Evolutionary conservation across 2,113 vertebrate genomes (phyloP).

Genomic region (Equus quagga): DNA sequence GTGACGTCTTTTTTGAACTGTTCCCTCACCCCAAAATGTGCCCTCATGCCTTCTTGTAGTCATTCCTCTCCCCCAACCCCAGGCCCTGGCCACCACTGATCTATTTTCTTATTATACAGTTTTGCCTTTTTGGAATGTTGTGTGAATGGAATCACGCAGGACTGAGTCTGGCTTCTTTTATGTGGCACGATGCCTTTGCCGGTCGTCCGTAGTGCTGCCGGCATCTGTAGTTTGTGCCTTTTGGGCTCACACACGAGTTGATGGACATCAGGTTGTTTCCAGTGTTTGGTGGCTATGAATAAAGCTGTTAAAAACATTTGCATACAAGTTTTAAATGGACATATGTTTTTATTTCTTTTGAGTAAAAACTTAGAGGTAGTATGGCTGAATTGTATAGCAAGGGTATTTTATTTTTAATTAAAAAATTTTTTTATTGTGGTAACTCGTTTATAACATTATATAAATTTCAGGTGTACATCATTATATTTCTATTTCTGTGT

Average conservation of each 20-base stretch:
- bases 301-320: background rate
- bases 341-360: constrained; percentile 4
- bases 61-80: background rate
- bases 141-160: background rate
- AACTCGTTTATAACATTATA: too few species aligned
- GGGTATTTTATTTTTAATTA: too few species aligned
- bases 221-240: background rate
- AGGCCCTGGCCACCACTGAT: background rate
- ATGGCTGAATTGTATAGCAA: background rate
- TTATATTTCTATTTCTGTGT: too few species aligned
- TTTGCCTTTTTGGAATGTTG: constrained; percentile 28
- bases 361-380: background rate
- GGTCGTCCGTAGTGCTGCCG: background rate
- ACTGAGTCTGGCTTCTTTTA: background rate
- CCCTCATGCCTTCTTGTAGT: background rate
- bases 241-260: background rate
- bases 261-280: background rate
- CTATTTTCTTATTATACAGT: background rate
- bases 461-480: too few species aligned
- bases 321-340: background rate
- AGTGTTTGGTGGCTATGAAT: background rate
- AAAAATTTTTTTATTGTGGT: too few species aligned
- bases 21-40: background rate
- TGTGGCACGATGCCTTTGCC: background rate
- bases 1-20: background rate